These are phyloP conservation scores for Trichacis sp. DNA, from an alignment of 2,888 invertebrate species.

Conservation along the genomic window DNA sequence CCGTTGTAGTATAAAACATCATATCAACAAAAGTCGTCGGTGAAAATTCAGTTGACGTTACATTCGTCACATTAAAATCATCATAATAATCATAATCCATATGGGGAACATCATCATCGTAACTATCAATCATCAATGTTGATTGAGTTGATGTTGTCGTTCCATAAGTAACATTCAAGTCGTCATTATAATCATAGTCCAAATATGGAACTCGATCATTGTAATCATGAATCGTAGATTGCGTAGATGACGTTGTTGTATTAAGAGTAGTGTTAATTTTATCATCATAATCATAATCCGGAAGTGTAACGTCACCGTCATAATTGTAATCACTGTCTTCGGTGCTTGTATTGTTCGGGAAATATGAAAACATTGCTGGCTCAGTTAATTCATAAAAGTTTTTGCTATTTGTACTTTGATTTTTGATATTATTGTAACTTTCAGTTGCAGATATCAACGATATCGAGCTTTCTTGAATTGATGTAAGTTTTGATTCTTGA, in stretches of 20 bases:
- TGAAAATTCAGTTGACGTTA: too few species aligned
- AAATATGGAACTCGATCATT: neutral
- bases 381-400: neutral
- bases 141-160: neutral
- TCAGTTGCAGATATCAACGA: too few species aligned
- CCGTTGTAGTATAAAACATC: neutral
- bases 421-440: too few species aligned
- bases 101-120: too few species aligned
- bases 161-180: neutral
- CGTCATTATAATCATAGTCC: slow-evolving; percentile 8
- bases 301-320: slow-evolving; percentile 45
- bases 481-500: neutral
- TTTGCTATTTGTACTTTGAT: neutral
- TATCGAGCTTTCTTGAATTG: too few species aligned
- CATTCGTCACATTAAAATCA: neutral
- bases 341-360: neutral
- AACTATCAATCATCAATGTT: neutral
- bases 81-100: too few species aligned
- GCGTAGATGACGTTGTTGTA: neutral
- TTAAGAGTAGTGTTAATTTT: slow-evolving; percentile 17
- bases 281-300: slow-evolving; percentile 48
- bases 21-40: neutral
- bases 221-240: neutral
- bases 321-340: slow-evolving; percentile 9
- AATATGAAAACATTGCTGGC: neutral